Base-by-base conservation (phyloP, 1,140 invertebrate species). In the Chrysomallon squamiferum region DNA sequence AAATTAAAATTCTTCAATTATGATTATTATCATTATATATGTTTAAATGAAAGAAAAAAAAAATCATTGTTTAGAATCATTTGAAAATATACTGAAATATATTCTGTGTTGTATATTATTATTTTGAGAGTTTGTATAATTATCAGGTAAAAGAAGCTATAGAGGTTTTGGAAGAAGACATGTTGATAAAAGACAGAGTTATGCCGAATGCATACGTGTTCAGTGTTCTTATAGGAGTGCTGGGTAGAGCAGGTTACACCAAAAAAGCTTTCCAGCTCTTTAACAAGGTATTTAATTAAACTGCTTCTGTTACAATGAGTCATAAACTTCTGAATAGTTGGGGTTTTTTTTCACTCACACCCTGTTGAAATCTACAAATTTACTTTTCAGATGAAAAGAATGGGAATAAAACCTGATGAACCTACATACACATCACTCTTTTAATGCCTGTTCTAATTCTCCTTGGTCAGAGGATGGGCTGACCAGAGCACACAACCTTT, bases 381-480 rank as follows among this genome's bases (percentile, higher is more conserved):
- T 45, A 22, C 52, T 72, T 65, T 81, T 11, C 76, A 89, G 86
- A 93, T 95, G 91, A 95, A 93, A 80, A 90, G 90, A 76, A 80
- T 90, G 47, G 89, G 88, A 0, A 77, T 95, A 0, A 88, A 88
- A 71, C 88, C 90, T 0, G 91, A 89, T 38, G 87, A 87, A 0
- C 88, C 90, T 11, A 91, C 90, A 9, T 94, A 94, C 77, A 95
- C 93, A 15, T 91, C 91, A 62, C 85, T 98, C 18, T 92, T 97
- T n/a, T 78, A 94, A 95, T 86, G 91, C 93, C 9, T 96, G 94
- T 85, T 89, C 93, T 9, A 92, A 95, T 82, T 92, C 89, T 60
- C 92, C 93, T 1, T 90, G 87, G 82, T 64, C 74, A 29, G 77
- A 85, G 27, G 88, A 92, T 81, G 90, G 91, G 29, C 80, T 92